Conservation (phyloP, 2,797 vertebrate genomes). For the Agapornis canus region DNA sequence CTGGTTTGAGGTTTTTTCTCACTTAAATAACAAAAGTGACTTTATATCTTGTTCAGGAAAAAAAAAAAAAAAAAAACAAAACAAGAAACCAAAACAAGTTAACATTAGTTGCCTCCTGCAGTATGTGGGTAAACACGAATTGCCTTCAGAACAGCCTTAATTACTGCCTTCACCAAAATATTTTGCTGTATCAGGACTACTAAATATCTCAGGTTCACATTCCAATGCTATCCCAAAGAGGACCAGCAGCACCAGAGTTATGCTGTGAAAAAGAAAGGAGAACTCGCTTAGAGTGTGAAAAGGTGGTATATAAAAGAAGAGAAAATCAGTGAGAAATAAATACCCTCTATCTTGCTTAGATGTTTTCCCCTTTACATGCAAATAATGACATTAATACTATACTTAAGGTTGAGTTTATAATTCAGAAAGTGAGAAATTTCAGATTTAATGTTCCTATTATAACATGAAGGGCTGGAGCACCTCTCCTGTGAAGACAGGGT, state of each 20-base stretch:
- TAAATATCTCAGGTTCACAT: neutral
- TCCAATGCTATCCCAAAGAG: neutral
- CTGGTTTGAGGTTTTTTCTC: neutral
- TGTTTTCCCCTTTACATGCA: neutral
- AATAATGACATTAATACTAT: constrained; percentile 11
- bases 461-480: neutral
- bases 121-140: neutral
- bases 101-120: neutral
- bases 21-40: neutral
- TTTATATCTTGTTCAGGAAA: neutral
- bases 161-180: neutral
- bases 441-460: neutral
- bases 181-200: neutral
- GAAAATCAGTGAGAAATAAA: neutral
- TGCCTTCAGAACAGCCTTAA: neutral
- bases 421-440: neutral
- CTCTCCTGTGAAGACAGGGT: neutral
- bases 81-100: neutral
- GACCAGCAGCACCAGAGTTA: neutral
- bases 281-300: neutral
- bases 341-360: neutral
- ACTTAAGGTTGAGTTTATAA: constrained; percentile 2
- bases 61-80: neutral
- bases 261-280: neutral
- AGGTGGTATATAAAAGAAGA: neutral